Evolutionary conservation across 2,888 invertebrate genomes (phyloP), one percentile per base, ranked within the genome.

Genomic region (Rotaria macrura): DNA sequence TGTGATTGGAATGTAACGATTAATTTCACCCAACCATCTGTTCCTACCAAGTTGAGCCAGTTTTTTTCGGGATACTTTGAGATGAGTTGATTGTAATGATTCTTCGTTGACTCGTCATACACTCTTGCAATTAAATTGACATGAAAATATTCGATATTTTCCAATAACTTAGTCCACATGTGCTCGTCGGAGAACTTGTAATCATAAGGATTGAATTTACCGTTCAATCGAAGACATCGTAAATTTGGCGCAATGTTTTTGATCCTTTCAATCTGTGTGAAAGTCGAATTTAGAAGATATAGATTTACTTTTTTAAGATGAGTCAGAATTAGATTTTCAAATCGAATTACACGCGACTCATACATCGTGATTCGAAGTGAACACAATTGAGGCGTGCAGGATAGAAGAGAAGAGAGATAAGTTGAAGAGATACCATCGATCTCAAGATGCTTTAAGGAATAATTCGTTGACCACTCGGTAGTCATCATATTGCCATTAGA

Each of bases 301-400:
- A 65, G 6, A 29, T 65, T 65, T 20, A 20, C 34, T 65, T 38
- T 65, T 14, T 34, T 20, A 0, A 65, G 29, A 29, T 65, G 65
- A 65, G 34, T 3, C 34, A 65, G 20, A 65, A 34, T 20, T 1
- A 65, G 14, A 6, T 65, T 20, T 29, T 34, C 1, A 65, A 20
- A 5, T 5, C 6, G 7, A 7, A 34, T 65, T 0, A 17, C 14
- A 14, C 7, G 9, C 0, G 17, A 65, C 6, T 0, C 5, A 1
- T 20, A 4, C 2, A 65, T 65, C 29, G 2, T 17, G 17, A 34
- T 34, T 38, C 38, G 20, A 34, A 65, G 17, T 34, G 34, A 65
- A 34, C 20, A 4, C 20, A 65, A 65, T 2, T 34, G 20, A 20
- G 65, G 34, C 20, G 65, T 65, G 20, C 34, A 65, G 0, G 34